Evolutionary conservation across 2,797 vertebrate genomes (phyloP).

Genomic region (Synaphobranchus kaupii): DNA sequence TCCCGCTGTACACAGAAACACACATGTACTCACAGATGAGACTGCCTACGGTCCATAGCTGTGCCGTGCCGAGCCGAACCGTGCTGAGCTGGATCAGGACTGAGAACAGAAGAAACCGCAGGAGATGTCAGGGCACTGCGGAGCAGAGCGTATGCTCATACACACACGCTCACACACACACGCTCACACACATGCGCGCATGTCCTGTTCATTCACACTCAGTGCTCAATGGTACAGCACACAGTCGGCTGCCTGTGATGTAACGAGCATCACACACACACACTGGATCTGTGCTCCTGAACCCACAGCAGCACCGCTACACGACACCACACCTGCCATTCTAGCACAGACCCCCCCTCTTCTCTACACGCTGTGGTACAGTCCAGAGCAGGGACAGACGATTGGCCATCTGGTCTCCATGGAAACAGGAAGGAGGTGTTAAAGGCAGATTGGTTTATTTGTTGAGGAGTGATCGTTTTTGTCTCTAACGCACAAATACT

Average conservation of each 20-base stretch:
- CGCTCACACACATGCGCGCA: neutral
- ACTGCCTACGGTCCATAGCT: slow-evolving; percentile 45
- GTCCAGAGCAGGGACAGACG: slow-evolving; percentile 76
- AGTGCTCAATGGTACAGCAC: slow-evolving; percentile 58
- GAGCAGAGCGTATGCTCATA: neutral
- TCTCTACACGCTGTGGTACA: slow-evolving; percentile 75
- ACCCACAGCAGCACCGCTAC: neutral
- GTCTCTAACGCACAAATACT: slow-evolving; percentile 3
- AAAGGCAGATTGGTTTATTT: slow-evolving; percentile 55
- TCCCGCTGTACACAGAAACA: neutral
- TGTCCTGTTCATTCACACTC: slow-evolving; percentile 70
- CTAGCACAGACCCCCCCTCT: slow-evolving; percentile 69
- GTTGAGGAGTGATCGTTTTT: slow-evolving; percentile 50
- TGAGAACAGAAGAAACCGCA: neutral
- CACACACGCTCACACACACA: neutral
- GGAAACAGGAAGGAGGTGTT: slow-evolving; percentile 88
- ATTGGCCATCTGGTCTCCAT: slow-evolving; percentile 91
- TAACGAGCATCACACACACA: slow-evolving; percentile 73
- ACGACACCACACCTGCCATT: neutral
- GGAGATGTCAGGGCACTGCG: neutral
- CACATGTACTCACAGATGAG: slow-evolving; percentile 2
- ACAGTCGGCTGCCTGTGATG: slow-evolving; percentile 73
- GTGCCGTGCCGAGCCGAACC: neutral
- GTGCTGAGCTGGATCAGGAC: neutral
- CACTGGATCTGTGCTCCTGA: slow-evolving; percentile 2